Percentiles rank a stretch among this genome's conserved stretches.
These are phyloP conservation scores for Scarus forsteni DNA, from an alignment of 2,797 vertebrate genomes.

Conservation along the genomic window DNA sequence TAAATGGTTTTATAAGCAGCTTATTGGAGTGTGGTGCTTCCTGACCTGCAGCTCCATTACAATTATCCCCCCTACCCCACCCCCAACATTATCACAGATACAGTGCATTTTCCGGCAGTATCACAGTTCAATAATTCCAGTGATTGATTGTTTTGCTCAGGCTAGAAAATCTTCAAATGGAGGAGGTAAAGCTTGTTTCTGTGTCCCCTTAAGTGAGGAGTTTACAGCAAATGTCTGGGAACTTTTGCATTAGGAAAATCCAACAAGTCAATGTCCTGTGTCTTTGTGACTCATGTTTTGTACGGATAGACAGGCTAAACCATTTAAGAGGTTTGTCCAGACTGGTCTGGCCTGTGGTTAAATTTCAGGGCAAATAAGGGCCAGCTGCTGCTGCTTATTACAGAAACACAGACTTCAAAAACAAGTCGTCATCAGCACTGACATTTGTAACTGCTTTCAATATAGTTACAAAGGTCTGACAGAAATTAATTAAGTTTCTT, in stretches of 20 bases:
- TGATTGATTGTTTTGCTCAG: conserved; percentile 34
- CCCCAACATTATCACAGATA: conserved; percentile 56
- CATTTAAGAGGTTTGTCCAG: conserved; percentile 43
- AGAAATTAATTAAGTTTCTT: too few relatives aligned
- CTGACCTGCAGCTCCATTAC: conserved; percentile 45
- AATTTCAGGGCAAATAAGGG: conserved; percentile 29
- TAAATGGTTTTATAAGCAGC: conserved; percentile 62
- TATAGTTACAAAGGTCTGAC: too few relatives aligned
- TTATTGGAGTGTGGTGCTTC: conserved; percentile 49
- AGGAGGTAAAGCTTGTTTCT: conserved; percentile 29
- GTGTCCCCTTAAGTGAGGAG: conserved; percentile 17
- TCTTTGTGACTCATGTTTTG: conserved; percentile 33
- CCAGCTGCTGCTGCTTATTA: conserved; percentile 9
- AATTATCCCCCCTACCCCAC: conserved; percentile 31
- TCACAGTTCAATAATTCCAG: conserved; percentile 49
- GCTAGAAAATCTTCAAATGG: conserved; percentile 37
- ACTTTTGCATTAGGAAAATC: conserved; percentile 43
- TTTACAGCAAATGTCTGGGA: conserved; percentile 32
- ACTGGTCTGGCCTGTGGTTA: conserved; percentile 50
- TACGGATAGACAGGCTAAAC: conserved; percentile 20
- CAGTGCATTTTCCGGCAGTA: conserved; percentile 52
- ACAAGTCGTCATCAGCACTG: conserved; percentile 29
- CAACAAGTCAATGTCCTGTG: conserved; percentile 16
- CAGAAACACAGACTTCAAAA: conserved; percentile 38
- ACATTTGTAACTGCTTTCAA: background rate